Conservation (phyloP, 2,888 invertebrate genomes). For the Microdon myrmicae region DNA sequence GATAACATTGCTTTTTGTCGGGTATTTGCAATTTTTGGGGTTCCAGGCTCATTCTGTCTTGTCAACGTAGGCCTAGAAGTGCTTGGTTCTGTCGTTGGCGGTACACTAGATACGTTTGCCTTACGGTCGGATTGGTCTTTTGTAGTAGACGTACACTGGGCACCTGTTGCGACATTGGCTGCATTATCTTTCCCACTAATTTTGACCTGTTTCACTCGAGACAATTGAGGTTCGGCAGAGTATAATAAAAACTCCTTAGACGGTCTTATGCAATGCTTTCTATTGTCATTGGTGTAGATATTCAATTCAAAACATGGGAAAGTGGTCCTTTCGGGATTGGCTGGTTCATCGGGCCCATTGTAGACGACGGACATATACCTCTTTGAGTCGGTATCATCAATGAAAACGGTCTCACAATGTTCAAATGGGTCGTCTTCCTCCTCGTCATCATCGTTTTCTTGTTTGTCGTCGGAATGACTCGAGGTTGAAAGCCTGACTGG, state of each 20-base stretch:
- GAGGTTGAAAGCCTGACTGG: background rate
- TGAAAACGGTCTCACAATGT: slow-evolving; percentile 27
- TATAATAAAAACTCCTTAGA: slow-evolving; percentile 54
- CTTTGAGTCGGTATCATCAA: slow-evolving; percentile 31
- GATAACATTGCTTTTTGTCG: no score
- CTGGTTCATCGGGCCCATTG: slow-evolving; percentile 31
- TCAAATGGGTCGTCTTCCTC: slow-evolving; percentile 53
- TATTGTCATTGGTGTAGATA: slow-evolving; percentile 58
- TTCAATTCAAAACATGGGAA: slow-evolving; percentile 55
- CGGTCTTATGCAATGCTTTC: slow-evolving; percentile 58
- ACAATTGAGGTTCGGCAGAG: no score
- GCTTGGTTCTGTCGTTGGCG: no score
- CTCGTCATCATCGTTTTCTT: slow-evolving; percentile 37
- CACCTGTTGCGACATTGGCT: no score
- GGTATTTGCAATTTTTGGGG: no score
- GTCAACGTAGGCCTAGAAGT: no score
- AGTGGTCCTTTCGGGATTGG: background rate
- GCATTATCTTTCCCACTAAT: no score
- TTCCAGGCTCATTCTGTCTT: no score
- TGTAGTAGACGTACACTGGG: no score
- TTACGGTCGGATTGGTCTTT: no score
- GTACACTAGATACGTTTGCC: no score
- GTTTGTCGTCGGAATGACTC: background rate
- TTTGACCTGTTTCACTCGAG: no score
- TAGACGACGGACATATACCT: slow-evolving; percentile 8